Conservation (phyloP, 2,113 vertebrate genomes). For the Tapirus terrestris region DNA sequence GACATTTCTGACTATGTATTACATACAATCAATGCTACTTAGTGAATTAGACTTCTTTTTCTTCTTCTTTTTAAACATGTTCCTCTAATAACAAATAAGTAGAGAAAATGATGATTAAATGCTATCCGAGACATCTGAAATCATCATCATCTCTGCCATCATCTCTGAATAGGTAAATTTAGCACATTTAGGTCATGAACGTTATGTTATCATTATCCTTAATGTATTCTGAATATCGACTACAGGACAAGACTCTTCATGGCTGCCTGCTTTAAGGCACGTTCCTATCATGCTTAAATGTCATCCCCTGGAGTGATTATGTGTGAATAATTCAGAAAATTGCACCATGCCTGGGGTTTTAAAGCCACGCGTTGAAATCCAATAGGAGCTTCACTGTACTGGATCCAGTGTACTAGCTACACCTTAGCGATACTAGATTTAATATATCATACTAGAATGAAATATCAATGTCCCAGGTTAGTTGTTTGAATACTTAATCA, state of each 20-base stretch:
- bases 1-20: constrained; percentile 40
- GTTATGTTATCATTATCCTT: constrained; percentile 71
- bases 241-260: constrained; percentile 74
- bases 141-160: constrained; percentile 46
- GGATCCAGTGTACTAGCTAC: neutral
- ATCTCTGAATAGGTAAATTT: constrained; percentile 76
- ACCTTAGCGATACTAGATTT: neutral
- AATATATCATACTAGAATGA: neutral
- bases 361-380: constrained; percentile 77
- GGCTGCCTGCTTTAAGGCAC: constrained; percentile 80
- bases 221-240: constrained; percentile 80
- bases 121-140: constrained; percentile 71
- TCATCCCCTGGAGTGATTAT: constrained; percentile 81
- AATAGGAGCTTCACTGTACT: constrained; percentile 71
- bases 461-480: neutral
- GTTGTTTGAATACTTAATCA: neutral
- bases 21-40: constrained; percentile 62
- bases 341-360: constrained; percentile 76
- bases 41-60: constrained; percentile 52
- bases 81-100: constrained; percentile 76
- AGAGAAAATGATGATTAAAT: constrained; percentile 81
- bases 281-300: constrained; percentile 76
- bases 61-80: neutral
- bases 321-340: constrained; percentile 85
- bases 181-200: constrained; percentile 59